Conservation (phyloP, 2,113 vertebrate genomes). For the Neodontobutis hainanensis region DNA sequence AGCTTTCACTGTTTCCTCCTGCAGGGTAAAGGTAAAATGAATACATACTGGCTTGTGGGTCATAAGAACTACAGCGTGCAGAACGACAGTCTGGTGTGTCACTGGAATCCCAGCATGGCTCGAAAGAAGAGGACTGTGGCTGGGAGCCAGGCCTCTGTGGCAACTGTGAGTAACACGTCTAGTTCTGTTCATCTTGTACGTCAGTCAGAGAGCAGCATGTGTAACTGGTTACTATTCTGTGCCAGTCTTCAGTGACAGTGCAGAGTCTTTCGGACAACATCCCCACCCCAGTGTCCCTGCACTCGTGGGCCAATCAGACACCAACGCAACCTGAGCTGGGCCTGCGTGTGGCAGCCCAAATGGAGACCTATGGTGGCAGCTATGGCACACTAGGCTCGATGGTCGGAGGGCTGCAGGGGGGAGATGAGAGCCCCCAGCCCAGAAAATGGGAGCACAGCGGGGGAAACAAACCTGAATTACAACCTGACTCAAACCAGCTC, state of each 20-base stretch:
- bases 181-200: not conserved
- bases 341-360: constrained; percentile 31
- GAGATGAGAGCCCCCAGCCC: constrained; percentile 12
- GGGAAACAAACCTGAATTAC: constrained; percentile 38
- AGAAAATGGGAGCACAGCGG: not conserved
- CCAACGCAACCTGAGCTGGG: not conserved
- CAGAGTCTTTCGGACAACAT: constrained; percentile 63
- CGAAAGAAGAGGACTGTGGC: constrained; percentile 75
- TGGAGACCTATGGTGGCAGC: constrained; percentile 34
- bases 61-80: constrained; percentile 90
- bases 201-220: not conserved
- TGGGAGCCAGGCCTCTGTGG: constrained; percentile 67
- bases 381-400: constrained; percentile 40
- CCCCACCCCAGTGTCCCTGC: constrained; percentile 52
- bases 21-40: constrained; percentile 91
- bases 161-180: constrained; percentile 70
- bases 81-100: constrained; percentile 91
- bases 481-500: constrained; percentile 66
- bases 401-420: constrained; percentile 43
- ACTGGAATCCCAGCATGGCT: constrained; percentile 84
- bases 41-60: constrained; percentile 89
- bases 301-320: constrained; percentile 17
- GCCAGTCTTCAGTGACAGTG: constrained; percentile 49
- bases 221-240: constrained; percentile 13
- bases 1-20: not conserved